Base-by-base conservation (phyloP, 2,797 vertebrate species). In the Lophius americanus region DNA sequence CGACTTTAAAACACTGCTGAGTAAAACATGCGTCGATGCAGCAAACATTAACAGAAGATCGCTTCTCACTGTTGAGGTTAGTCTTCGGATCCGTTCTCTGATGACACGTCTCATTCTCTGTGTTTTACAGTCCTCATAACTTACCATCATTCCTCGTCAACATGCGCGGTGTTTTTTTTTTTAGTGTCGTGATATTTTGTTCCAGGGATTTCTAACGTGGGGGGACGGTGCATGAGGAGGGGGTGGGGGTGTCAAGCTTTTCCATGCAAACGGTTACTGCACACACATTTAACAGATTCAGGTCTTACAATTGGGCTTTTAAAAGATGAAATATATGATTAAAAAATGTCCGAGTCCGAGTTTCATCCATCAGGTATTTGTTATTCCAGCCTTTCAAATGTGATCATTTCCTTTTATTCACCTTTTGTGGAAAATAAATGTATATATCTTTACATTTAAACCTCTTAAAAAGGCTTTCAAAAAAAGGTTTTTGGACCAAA, bases 21-120 rank as follows among this genome's bases (percentile, higher is more conserved):
- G 44, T 55, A 53, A 57, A 13, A 76, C 88, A 83, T 91, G 87
- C 86, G 69, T 51, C 70, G 54, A 6, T 35, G 62, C 70, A 81
- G 55, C 70, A 69, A 66, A 88, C 76, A 23, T 61, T 62, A 76
- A 75, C 54, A 64, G 81, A 79, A 70, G 55, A 0, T 51, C 60
- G 50, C 43, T 11, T 12, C 3, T 43, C 42, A 44, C 23, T 39
- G 23, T 13, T 23, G 0, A 9, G 46, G 79, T 80, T 76, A 78
- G 79, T 74, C 6, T 11, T 41, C 39, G 32, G 5, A 44, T 13
- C 36, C 50, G 36, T 42, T 23, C 23, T 23, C 23, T 23, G 23
- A 23, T 23, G 23, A 23, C 23, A 23, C 23, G 23, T 23, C 23
- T 23, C 23, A 23, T 23, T 23, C 23, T 23, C 23, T 23, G 23